These are phyloP conservation scores for Aporrectodea caliginosa DNA, from an alignment of 1,140 invertebrate species.

Conservation along the genomic window DNA sequence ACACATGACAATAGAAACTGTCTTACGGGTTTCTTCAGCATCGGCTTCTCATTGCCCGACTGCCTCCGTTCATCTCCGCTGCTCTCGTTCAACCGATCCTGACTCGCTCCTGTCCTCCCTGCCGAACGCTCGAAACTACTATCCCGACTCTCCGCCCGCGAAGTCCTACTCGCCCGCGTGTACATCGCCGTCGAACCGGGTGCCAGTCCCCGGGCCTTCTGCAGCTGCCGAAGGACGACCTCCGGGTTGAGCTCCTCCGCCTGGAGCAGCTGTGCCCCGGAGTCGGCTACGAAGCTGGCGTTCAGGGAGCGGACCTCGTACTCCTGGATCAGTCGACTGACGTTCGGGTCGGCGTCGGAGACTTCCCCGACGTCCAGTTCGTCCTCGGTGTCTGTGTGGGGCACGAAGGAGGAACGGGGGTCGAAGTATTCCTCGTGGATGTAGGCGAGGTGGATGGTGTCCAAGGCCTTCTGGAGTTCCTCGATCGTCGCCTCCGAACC, in stretches of 20 bases:
- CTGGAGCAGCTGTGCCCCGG: not conserved
- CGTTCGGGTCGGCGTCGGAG: conserved; percentile 28
- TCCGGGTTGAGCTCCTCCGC: not conserved
- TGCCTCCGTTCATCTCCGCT: not conserved
- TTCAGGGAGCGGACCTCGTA: conserved; percentile 28
- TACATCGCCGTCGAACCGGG: not conserved
- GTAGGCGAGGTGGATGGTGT: conserved; percentile 27
- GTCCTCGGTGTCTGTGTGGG: conserved; percentile 15
- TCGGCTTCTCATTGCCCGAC: not conserved
- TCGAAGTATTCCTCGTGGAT: conserved; percentile 25
- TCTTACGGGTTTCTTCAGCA: not conserved
- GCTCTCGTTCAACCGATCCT: not conserved
- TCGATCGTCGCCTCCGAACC: conserved; percentile 29
- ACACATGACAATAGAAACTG: not conserved
- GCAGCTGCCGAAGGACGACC: conserved; percentile 9
- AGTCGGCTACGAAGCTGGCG: conserved; percentile 23
- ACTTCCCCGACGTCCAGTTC: conserved; percentile 24
- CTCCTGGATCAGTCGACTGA: conserved; percentile 28
- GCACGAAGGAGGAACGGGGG: not conserved
- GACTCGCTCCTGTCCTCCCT: not conserved
- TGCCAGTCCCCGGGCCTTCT: not conserved
- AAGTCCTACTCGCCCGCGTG: not conserved
- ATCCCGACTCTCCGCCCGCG: not conserved
- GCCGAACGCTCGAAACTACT: not conserved
- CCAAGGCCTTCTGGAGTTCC: conserved; percentile 29